Evolutionary conservation across 2,888 invertebrate genomes (phyloP).

Genomic region (Ophion costatus): DNA sequence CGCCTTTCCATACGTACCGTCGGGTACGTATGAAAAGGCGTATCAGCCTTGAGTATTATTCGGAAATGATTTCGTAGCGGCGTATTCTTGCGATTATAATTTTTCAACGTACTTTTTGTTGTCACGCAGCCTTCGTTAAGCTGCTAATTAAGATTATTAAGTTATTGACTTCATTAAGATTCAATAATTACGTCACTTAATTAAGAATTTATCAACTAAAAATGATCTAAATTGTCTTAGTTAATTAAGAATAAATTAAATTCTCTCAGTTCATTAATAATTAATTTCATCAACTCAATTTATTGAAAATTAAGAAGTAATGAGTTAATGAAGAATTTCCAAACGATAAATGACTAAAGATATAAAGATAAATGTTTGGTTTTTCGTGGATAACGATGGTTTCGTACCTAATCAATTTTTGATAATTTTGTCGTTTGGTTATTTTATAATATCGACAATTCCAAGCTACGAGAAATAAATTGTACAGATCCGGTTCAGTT

Average conservation of each 20-base stretch:
- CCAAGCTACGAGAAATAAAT: neutral
- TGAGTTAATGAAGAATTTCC: neutral
- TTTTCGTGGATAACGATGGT: neutral
- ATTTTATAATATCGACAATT: neutral
- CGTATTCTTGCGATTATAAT: neutral
- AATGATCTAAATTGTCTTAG: no score
- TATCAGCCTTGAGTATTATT: neutral
- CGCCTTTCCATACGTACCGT: neutral
- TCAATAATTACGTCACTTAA: no score
- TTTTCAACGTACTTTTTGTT: neutral
- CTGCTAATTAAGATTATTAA: no score
- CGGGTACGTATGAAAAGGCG: no score
- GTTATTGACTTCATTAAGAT: no score
- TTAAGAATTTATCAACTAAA: no score
- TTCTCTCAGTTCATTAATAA: no score
- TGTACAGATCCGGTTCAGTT: neutral
- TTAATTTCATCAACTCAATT: no score
- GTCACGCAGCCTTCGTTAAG: no score
- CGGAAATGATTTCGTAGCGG: neutral
- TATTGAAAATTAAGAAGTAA: no score
- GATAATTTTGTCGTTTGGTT: neutral
- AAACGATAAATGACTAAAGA: neutral
- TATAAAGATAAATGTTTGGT: neutral
- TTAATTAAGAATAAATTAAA: no score
- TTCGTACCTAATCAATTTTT: neutral